A percentile compares a stretch with the other conserved stretches of the same genome.
phyloP scores from a whole-genome alignment of 1,140 invertebrate genomes.

The Colletes latitarsis region DNA sequence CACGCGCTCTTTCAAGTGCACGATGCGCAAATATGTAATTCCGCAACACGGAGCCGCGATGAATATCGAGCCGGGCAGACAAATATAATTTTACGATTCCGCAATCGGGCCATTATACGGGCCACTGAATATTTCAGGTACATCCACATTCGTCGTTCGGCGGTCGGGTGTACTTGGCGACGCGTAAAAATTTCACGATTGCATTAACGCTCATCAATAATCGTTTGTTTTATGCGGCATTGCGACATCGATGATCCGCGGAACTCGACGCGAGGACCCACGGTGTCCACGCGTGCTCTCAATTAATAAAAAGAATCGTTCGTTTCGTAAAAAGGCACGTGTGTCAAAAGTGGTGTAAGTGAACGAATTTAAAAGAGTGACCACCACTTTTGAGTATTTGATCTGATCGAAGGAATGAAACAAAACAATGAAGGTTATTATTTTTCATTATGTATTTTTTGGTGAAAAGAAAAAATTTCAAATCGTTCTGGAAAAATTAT shows the following conservation, averaged over 20 bases:
- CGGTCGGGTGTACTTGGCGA: conserved; percentile 1
- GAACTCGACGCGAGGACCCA: background rate
- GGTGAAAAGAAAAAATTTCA: too few species aligned
- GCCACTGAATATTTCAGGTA: conserved; percentile 59
- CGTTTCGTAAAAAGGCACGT: too few species aligned
- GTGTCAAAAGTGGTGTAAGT: too few species aligned
- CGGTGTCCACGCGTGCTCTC: too few species aligned
- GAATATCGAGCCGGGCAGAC: conserved; percentile 17
- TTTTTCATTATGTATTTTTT: too few species aligned
- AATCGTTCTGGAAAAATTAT: too few species aligned
- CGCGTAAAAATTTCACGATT: conserved; percentile 29
- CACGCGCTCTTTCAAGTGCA: background rate
- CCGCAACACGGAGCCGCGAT: conserved; percentile 2
- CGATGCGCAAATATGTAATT: conserved; percentile 26
- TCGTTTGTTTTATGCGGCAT: background rate
- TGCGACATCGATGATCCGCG: background rate
- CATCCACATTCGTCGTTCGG: background rate
- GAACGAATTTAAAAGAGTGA: too few species aligned
- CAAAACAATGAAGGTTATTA: too few species aligned
- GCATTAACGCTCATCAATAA: conserved; percentile 3
- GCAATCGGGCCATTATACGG: conserved; percentile 56
- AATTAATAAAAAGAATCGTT: too few species aligned
- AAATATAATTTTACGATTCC: conserved; percentile 33
- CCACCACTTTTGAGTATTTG: too few species aligned
- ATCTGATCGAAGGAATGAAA: too few species aligned